These are phyloP conservation scores for Rutpela maculata DNA, from an alignment of 2,888 invertebrate species.

Conservation along the genomic window DNA sequence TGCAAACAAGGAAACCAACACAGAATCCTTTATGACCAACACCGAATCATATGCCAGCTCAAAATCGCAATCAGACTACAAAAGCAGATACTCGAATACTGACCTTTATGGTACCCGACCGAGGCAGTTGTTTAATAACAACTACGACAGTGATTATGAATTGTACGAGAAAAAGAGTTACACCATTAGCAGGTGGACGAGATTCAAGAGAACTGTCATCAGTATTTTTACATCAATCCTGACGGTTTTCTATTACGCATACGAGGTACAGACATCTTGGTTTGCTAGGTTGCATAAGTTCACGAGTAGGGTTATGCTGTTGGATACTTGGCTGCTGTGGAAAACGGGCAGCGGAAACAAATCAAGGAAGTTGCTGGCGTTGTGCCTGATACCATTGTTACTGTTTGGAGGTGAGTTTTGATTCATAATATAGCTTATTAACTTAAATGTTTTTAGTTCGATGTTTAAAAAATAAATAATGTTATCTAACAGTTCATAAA, in stretches of 20 bases:
- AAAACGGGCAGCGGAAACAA: slow-evolving; percentile 60
- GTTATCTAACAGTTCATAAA: too few relatives aligned
- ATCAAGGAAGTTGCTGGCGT: slow-evolving; percentile 58
- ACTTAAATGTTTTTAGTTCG: neutral
- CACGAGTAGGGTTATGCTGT: slow-evolving; percentile 69
- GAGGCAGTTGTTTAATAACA: slow-evolving; percentile 58
- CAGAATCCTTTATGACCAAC: slow-evolving; percentile 58
- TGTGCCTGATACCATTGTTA: slow-evolving; percentile 76
- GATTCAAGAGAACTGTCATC: slow-evolving; percentile 43
- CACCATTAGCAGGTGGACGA: slow-evolving; percentile 49
- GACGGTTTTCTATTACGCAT: slow-evolving; percentile 59
- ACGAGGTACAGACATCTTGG: slow-evolving; percentile 60
- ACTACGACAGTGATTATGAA: slow-evolving; percentile 51
- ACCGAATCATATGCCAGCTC: slow-evolving; percentile 10
- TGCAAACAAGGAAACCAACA: slow-evolving; percentile 67
- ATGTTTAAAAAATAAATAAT: too few relatives aligned
- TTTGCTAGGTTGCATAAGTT: slow-evolving; percentile 66
- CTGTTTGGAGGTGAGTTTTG: slow-evolving; percentile 77
- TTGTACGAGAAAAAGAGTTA: slow-evolving; percentile 45
- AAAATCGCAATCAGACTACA: slow-evolving; percentile 31
- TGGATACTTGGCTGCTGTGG: slow-evolving; percentile 71
- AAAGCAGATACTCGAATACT: slow-evolving; percentile 20
- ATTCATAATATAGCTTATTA: neutral
- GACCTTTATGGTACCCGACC: slow-evolving; percentile 32
- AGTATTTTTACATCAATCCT: slow-evolving; percentile 57